Evolutionary conservation across 1,140 invertebrate species (phyloP), one percentile per base, ranked within the genome.

Genomic region (Colletes gigas): DNA sequence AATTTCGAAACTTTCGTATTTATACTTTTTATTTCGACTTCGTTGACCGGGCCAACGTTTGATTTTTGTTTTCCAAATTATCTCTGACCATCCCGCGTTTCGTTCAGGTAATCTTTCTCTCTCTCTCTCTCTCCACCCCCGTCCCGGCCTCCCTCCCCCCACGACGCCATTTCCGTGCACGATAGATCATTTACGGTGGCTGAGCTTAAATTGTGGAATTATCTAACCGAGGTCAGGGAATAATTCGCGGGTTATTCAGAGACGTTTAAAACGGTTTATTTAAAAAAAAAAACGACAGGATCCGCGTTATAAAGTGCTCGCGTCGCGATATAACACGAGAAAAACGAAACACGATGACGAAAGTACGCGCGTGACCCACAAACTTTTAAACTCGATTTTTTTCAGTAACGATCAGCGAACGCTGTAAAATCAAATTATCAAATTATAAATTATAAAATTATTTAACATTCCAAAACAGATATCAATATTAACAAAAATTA

Each of bases 141-240:
- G 3, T 62, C 60, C 4, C 60, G 3, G n/a, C 9, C n/a, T 12
- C 63, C 3, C 63, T 8, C 10, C 9, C 15, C 9, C 63, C 17
- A 10, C 9, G 4, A 2, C 3, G 8, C 50, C 50, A 10, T 66
- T 47, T 47, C 9, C 44, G 44, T 19, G 44, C 44, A 10, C 65
- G 44, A 44, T 67, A 52, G 44, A 67, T 67, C n/a, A 50, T 50
- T 50, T 47, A 67, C 65, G 44, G 65, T 67, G 63, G 65, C 65
- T 67, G 65, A 6, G 44, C 19, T 67, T 67, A 67, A 67, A 67
- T 50, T 44, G 44, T 21, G n/a, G 44, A 50, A 52, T 67, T 67
- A 52, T 67, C 44, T 21, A 67, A 10, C 44, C 44, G 65, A 67
- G n/a, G 65, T 21, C 65, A 21, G 10, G 41, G 44, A 12, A 67